A percentile compares a stretch with the other conserved stretches of the same genome.
phyloP scores from a whole-genome alignment of 1,140 invertebrate species.

The Drosophila insularis region DNA sequence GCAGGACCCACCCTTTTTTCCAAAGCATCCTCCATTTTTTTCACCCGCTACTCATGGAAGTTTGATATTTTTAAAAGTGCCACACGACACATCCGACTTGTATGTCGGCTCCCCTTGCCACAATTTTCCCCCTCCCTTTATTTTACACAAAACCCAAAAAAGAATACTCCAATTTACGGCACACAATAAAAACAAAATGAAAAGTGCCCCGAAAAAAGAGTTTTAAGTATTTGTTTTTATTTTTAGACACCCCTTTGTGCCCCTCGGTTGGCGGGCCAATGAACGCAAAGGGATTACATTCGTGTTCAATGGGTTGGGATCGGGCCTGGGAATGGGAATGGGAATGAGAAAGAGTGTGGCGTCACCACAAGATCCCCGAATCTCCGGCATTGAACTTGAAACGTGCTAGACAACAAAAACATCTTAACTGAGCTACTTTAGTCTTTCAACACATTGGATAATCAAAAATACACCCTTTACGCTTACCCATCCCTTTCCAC shows the following conservation, averaged over 20 bases:
- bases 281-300: conserved; percentile 61
- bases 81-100: conserved; percentile 23
- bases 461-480: conserved; percentile 46
- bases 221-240: conserved; percentile 64
- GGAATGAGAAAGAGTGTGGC: conserved; percentile 45
- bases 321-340: conserved; percentile 35
- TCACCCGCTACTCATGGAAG: conserved; percentile 35
- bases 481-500: no score
- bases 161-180: conserved; percentile 55
- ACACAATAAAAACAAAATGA: conserved; percentile 73
- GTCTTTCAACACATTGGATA: conserved; percentile 68
- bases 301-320: conserved; percentile 23
- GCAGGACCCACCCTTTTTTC: conserved; percentile 41
- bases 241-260: conserved; percentile 47
- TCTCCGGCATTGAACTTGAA: conserved; percentile 77
- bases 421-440: conserved; percentile 33
- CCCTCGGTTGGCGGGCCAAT: conserved; percentile 48
- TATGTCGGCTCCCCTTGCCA: conserved; percentile 1
- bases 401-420: conserved; percentile 35
- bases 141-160: neutral
- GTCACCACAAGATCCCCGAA: conserved; percentile 70
- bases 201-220: conserved; percentile 58
- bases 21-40: conserved; percentile 15
- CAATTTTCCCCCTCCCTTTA: neutral
- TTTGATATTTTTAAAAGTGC: conserved; percentile 62